Base-by-base conservation (phyloP, 2,797 vertebrate species). In the Cryptoblepharus egeriae region DNA sequence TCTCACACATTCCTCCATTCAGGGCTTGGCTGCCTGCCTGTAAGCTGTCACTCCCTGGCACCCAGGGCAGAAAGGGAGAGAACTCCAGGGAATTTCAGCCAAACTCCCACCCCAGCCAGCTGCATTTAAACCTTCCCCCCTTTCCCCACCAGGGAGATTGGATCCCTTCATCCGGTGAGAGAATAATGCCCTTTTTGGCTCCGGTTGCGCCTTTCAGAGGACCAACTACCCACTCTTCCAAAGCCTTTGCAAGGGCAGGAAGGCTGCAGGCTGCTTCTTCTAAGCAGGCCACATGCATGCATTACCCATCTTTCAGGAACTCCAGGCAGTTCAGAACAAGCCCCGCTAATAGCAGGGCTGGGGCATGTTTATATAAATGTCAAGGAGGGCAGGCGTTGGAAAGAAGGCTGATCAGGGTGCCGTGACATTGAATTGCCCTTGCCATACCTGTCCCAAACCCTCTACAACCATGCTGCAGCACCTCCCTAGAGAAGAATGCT, bases 31-130 rank as follows among this genome's bases (percentile, higher is more conserved):
- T 69, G 0, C 52, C 86, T 93, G 93, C 93, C 93, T 89, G 86
- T 82, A 89, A 93, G 89, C 93, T 93, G 93, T 94, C 93, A 92
- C 89, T 93, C 91, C 81, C 91, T 91, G 93, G 93, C 91, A 93
- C 88, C 73, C 88, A 90, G 91, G 93, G 91, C 93, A 93, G 82
- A 84, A 77, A 88, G 82, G 79, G 88, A 90, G 87, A 90, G 81
- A n/a, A 81, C 63, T n/a, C 76, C 71, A 64, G 70, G 70, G 70
- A 82, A 75, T 32, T 58, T 69, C 75, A 90, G 90, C 91, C 89
- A 81, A 92, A 78, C 91, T 89, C 85, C 79, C 90, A 84, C 87
- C 83, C 79, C 85, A 90, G 92, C 85, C 91, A 93, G 91, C 91
- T 93, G 93, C 90, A 86, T 87, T 93, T 91, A 91, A 92, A 90